These are phyloP conservation scores for Gymnocypris eckloni DNA, from an alignment of 2,797 vertebrate genomes.

Conservation along the genomic window DNA sequence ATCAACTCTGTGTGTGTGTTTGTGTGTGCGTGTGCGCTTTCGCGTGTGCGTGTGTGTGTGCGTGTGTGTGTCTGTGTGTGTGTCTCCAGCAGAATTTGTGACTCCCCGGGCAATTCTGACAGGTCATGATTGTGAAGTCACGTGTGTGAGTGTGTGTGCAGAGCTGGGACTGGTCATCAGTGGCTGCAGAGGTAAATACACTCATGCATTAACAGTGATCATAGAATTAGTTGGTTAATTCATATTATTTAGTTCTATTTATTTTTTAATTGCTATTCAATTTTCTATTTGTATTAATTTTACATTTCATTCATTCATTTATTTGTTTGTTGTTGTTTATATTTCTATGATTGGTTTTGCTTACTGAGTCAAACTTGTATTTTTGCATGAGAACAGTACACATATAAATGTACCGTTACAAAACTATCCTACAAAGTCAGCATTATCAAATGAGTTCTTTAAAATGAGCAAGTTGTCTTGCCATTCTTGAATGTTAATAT, in stretches of 20 bases:
- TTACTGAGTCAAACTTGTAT: background rate
- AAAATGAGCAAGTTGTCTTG: background rate
- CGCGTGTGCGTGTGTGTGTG: slow-evolving; percentile 37
- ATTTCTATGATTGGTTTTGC: slow-evolving; percentile 15
- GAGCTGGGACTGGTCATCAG: slow-evolving; percentile 96
- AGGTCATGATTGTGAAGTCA: slow-evolving; percentile 95
- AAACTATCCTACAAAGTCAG: background rate
- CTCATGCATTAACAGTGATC: background rate
- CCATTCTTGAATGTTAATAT: background rate
- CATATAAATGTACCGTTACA: background rate
- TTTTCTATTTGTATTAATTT: background rate
- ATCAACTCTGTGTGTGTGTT: background rate
- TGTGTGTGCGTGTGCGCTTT: slow-evolving; percentile 32
- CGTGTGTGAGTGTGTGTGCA: slow-evolving; percentile 91
- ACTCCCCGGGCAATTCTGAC: slow-evolving; percentile 92
- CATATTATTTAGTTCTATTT: background rate
- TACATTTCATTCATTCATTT: background rate
- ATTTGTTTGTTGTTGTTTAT: background rate
- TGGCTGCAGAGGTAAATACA: slow-evolving; percentile 88
- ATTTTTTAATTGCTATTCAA: background rate
- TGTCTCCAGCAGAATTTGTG: slow-evolving; percentile 84
- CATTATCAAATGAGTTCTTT: background rate
- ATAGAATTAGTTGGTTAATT: background rate
- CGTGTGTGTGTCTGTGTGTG: slow-evolving; percentile 50
- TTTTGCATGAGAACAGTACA: background rate